These are phyloP conservation scores for Nannobrachium achirus DNA, from an alignment of 2,113 vertebrate species.

Conservation along the genomic window DNA sequence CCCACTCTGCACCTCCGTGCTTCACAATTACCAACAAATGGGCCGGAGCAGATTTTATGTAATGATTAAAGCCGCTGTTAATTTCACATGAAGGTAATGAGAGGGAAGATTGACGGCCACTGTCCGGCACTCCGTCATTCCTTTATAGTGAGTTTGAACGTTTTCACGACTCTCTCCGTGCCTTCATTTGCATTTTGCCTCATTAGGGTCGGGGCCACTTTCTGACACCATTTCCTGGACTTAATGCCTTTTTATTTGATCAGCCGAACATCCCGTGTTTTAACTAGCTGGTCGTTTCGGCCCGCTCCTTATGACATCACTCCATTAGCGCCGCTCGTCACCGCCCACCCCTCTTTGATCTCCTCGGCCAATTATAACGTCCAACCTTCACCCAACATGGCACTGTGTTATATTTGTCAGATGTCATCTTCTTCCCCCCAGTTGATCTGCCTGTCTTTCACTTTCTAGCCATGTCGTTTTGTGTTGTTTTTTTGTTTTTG, in stretches of 20 bases:
- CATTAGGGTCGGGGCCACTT: slow-evolving; percentile 75
- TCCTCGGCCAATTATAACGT: slow-evolving; percentile 59
- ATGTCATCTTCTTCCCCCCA: slow-evolving; percentile 63
- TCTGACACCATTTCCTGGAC: slow-evolving; percentile 68
- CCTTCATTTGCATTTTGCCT: slow-evolving; percentile 80
- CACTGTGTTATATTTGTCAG: slow-evolving; percentile 54
- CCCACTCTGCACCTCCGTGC: slow-evolving; percentile 63
- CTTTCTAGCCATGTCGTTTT: slow-evolving; percentile 41
- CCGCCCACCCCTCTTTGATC: slow-evolving; percentile 42
- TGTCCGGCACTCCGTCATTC: slow-evolving; percentile 72
- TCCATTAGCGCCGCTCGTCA: slow-evolving; percentile 59
- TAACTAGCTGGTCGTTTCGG: slow-evolving; percentile 70
- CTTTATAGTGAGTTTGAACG: slow-evolving; percentile 79
- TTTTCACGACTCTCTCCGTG: slow-evolving; percentile 70
- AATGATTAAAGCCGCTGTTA: slow-evolving; percentile 78
- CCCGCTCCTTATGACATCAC: slow-evolving; percentile 71
- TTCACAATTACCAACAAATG: slow-evolving; percentile 77
- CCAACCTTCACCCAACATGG: slow-evolving; percentile 49
- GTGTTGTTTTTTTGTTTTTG: no score
- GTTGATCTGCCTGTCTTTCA: slow-evolving; percentile 66
- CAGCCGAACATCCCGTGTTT: slow-evolving; percentile 61
- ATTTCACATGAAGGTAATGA: slow-evolving; percentile 80
- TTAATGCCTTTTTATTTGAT: slow-evolving; percentile 78
- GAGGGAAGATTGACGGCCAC: slow-evolving; percentile 78
- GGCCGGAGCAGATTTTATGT: slow-evolving; percentile 73